These are phyloP conservation scores for Apus apus DNA, from an alignment of 2,113 vertebrate genomes.

Conservation along the genomic window DNA sequence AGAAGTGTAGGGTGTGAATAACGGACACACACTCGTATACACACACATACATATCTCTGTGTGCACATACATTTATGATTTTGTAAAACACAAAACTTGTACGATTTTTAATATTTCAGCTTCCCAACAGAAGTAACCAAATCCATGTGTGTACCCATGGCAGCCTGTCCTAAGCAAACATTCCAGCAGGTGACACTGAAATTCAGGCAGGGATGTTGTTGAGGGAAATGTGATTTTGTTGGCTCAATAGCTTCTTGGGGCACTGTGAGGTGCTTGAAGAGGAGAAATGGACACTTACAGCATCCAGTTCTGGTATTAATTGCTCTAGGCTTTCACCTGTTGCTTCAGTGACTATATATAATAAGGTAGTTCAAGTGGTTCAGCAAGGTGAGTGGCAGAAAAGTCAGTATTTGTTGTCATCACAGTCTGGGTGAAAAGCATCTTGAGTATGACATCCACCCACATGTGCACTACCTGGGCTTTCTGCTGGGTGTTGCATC, in stretches of 20 bases:
- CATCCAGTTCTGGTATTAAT: neutral
- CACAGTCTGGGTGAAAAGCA: neutral
- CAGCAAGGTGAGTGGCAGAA: neutral
- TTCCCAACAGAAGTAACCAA: neutral
- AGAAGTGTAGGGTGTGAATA: neutral
- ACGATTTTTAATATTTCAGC: neutral
- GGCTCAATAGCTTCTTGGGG: neutral
- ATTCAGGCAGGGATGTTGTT: neutral
- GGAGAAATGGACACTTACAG: neutral
- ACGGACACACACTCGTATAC: neutral
- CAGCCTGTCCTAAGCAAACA: too few relatives aligned
- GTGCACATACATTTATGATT: neutral
- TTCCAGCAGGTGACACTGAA: neutral
- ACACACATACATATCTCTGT: too few relatives aligned
- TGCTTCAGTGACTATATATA: neutral
- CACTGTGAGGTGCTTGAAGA: neutral
- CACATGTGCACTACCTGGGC: neutral
- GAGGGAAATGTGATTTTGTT: neutral
- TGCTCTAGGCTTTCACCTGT: neutral
- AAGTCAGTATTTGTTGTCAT: neutral
- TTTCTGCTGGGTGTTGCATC: neutral
- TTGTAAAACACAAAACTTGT: neutral
- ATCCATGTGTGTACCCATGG: neutral
- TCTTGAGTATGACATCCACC: neutral
- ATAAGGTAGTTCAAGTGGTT: neutral